Percentiles rank a stretch among this genome's conserved stretches.
phyloP scores from a whole-genome alignment of 1,140 invertebrate genomes.

The Chrysoperla carnea region DNA sequence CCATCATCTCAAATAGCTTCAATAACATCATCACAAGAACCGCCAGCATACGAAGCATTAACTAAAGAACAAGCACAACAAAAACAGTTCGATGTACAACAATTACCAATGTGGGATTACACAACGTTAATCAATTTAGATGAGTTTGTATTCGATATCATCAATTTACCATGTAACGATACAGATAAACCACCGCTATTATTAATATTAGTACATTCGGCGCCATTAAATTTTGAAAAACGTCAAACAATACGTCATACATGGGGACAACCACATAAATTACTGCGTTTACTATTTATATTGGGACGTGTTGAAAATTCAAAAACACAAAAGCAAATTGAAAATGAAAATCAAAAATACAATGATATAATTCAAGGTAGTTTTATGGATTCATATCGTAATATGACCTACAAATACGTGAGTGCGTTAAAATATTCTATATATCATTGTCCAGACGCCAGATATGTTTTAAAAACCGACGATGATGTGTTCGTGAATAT shows the following conservation, averaged over 20 bases:
- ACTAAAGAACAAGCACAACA: too few relatives aligned
- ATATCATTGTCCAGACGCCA: slow-evolving; percentile 45
- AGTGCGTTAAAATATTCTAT: slow-evolving; percentile 68
- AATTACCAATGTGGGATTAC: slow-evolving; percentile 13
- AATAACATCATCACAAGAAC: too few relatives aligned
- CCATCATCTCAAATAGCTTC: too few relatives aligned
- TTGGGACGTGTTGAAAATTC: slow-evolving; percentile 35
- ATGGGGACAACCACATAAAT: slow-evolving; percentile 29
- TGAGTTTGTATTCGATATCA: slow-evolving; percentile 14
- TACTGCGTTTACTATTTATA: slow-evolving; percentile 43
- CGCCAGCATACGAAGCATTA: too few relatives aligned
- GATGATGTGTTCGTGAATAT: slow-evolving; percentile 66
- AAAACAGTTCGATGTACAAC: slow-evolving; percentile 6
- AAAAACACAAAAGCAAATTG: slow-evolving; percentile 25
- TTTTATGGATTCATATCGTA: slow-evolving; percentile 63
- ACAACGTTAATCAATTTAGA: slow-evolving; percentile 12
- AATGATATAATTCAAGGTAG: slow-evolving; percentile 62
- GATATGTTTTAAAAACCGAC: slow-evolving; percentile 59
- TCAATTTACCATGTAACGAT: slow-evolving; percentile 14
- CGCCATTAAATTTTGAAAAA: slow-evolving; percentile 39
- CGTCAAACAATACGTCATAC: slow-evolving; percentile 43
- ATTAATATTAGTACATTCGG: slow-evolving; percentile 48
- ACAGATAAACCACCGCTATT: slow-evolving; percentile 22
- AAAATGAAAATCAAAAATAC: slow-evolving; percentile 37
- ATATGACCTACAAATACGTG: slow-evolving; percentile 76